A percentile compares a stretch with the other conserved stretches of the same genome.
phyloP scores from a whole-genome alignment of 2,797 vertebrate genomes.

The Cichlasoma orientale region DNA sequence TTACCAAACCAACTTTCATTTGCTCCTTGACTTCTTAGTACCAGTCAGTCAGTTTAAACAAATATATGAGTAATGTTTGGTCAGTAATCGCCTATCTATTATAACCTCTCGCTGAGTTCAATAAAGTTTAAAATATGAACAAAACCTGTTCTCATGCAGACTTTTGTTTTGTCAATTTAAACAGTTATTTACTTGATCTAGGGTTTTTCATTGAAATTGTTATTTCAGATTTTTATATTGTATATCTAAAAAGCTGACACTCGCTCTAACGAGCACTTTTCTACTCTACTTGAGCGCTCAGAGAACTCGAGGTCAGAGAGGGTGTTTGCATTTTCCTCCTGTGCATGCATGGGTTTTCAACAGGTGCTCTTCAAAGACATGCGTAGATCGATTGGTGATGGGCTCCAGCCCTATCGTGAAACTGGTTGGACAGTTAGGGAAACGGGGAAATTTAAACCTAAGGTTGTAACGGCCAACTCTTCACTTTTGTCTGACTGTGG shows the following conservation, averaged over 20 bases:
- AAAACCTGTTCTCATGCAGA: neutral
- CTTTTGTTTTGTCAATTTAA: neutral
- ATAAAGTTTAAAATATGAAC: neutral
- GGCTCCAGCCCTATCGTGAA: neutral
- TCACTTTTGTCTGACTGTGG: neutral
- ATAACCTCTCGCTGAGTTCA: neutral
- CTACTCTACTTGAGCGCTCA: too few species aligned
- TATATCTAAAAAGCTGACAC: neutral
- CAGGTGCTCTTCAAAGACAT: neutral
- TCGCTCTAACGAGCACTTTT: neutral
- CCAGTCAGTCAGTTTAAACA: neutral
- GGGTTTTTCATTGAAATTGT: neutral
- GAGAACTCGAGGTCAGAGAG: neutral
- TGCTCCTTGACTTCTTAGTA: neutral
- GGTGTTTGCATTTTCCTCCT: neutral
- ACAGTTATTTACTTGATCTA: neutral
- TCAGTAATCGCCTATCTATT: neutral
- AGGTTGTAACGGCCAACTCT: neutral
- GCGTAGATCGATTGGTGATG: neutral
- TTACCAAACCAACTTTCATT: conserved; percentile 13
- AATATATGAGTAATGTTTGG: neutral
- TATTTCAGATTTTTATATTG: neutral
- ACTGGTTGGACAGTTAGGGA: neutral
- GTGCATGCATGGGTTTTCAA: neutral
- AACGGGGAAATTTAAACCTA: neutral